Evolutionary conservation across 30 jellyfish, hydroid and myxozoan species (phyloP).

Genomic region (Turritopsis rubra): DNA sequence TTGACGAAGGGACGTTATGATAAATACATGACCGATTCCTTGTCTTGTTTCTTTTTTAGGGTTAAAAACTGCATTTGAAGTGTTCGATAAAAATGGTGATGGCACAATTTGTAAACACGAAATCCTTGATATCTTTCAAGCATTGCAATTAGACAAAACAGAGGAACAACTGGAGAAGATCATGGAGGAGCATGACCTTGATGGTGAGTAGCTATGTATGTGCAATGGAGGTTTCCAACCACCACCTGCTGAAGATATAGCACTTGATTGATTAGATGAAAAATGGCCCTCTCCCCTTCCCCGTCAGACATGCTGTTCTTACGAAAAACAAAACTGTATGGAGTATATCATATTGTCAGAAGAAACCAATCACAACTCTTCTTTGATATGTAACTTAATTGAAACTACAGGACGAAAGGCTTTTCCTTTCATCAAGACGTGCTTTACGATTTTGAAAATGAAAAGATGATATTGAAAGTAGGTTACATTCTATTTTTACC

Average conservation of each 20-base stretch:
- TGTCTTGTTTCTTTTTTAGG: background rate
- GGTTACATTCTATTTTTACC: background rate
- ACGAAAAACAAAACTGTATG: too few relatives aligned
- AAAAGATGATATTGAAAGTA: too few relatives aligned
- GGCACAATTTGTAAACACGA: slow-evolving; percentile 5
- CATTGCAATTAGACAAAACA: background rate
- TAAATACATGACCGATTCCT: background rate
- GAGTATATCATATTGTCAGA: too few relatives aligned
- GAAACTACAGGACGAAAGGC: too few relatives aligned
- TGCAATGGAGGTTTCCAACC: background rate
- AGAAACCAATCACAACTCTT: too few relatives aligned
- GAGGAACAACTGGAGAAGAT: background rate
- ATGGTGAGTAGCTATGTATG: background rate
- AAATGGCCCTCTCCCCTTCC: background rate
- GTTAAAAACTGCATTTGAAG: background rate
- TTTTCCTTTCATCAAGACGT: too few relatives aligned
- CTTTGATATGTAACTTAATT: too few relatives aligned
- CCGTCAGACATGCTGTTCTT: too few relatives aligned
- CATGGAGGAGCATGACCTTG: background rate
- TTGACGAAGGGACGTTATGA: background rate
- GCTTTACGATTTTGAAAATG: too few relatives aligned
- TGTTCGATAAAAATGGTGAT: background rate
- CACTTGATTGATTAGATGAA: background rate
- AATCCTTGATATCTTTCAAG: background rate
- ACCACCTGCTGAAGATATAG: too few relatives aligned